Conservation (phyloP, 2,797 vertebrate species). For the Nannoperca obscura region DNA sequence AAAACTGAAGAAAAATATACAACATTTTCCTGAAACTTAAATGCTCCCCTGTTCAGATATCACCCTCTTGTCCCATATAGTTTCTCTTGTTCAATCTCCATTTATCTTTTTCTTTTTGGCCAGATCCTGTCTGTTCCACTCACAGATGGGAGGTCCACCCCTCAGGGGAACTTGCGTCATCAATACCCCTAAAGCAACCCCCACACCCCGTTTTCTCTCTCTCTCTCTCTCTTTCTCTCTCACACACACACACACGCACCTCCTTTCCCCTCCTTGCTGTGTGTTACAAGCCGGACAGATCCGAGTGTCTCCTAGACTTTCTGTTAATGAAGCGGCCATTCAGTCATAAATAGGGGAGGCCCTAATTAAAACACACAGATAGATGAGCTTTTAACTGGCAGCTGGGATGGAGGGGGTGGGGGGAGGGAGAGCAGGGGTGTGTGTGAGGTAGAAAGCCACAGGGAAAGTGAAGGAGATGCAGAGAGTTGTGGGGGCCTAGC, state of each 20-base stretch:
- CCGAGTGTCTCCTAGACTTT: conserved; percentile 50
- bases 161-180: conserved; percentile 77
- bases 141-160: conserved; percentile 80
- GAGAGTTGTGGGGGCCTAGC: conserved; percentile 18
- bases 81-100: conserved; percentile 22
- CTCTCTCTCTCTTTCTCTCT: neutral
- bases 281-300: conserved; percentile 54
- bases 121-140: conserved; percentile 57
- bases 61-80: conserved; percentile 38
- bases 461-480: conserved; percentile 48
- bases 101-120: conserved; percentile 45
- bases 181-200: conserved; percentile 75
- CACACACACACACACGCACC: neutral
- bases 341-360: conserved; percentile 68
- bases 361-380: conserved; percentile 79
- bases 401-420: conserved; percentile 42
- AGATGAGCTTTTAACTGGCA: conserved; percentile 74
- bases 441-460: conserved; percentile 20
- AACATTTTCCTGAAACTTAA: conserved; percentile 10
- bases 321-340: conserved; percentile 77
- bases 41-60: conserved; percentile 3
- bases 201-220: conserved; percentile 62
- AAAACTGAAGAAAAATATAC: neutral
- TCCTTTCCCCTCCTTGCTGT: conserved; percentile 11
- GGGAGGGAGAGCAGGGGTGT: conserved; percentile 17